phyloP scores from a whole-genome alignment of 2,113 vertebrate genomes.

The Colistium nudipinnis region DNA sequence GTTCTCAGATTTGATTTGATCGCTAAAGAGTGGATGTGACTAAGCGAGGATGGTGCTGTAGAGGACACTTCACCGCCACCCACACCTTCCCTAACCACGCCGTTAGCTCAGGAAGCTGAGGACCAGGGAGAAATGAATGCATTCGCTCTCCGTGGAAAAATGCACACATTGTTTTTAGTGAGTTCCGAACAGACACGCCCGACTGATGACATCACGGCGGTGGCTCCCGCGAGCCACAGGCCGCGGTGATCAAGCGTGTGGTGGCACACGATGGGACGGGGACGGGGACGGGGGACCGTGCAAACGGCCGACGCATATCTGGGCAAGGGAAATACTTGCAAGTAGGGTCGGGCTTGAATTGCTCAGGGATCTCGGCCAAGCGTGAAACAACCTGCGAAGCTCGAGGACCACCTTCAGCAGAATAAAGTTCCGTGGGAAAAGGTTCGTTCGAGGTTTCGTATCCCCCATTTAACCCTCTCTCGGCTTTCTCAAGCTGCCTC shows the following conservation, averaged over 20 bases:
- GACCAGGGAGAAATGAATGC: background rate
- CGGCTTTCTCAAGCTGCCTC: background rate
- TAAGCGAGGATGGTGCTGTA: background rate
- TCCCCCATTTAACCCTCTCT: background rate
- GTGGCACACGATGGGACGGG: background rate
- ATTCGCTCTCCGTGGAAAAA: background rate
- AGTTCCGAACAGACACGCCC: background rate
- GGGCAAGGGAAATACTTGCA: background rate
- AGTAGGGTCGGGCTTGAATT: too few species aligned
- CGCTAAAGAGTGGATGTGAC: slow-evolving; percentile 5
- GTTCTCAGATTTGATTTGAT: slow-evolving; percentile 6
- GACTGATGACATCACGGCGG: background rate
- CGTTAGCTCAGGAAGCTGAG: background rate
- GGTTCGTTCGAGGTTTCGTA: background rate
- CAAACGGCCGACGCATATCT: background rate
- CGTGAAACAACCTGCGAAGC: background rate
- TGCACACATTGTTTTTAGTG: background rate
- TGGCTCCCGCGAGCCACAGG: background rate
- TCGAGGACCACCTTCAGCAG: too few species aligned
- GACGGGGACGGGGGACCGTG: too few species aligned
- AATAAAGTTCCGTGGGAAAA: too few species aligned
- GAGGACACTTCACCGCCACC: slow-evolving; percentile 2
- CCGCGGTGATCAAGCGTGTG: background rate
- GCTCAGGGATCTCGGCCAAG: too few species aligned
- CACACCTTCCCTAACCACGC: background rate